These are phyloP conservation scores for Polyommatus icarus DNA, from an alignment of 2,888 invertebrate genomes.

Conservation along the genomic window DNA sequence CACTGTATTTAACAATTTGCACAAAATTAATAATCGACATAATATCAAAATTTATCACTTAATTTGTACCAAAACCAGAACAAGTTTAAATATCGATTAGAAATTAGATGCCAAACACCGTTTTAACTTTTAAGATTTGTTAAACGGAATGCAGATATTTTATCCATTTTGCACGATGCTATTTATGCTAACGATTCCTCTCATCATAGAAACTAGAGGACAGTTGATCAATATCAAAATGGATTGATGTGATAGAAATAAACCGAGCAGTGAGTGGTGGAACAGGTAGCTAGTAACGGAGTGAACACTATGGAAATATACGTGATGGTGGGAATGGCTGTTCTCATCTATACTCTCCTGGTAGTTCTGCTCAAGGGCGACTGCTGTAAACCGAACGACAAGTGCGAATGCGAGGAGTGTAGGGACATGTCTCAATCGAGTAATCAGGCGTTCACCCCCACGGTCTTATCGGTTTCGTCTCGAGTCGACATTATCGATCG, in stretches of 20 bases:
- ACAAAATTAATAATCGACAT: background rate
- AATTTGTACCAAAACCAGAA: background rate
- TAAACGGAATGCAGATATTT: background rate
- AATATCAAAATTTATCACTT: background rate
- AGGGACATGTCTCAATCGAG: conserved; percentile 51
- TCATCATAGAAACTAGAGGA: background rate
- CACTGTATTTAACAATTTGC: background rate
- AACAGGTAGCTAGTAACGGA: background rate
- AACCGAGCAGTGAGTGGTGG: background rate
- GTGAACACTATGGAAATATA: conserved; percentile 64
- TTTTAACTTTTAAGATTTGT: background rate
- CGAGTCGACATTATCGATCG: conserved; percentile 54
- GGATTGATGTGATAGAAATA: background rate
- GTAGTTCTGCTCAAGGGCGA: conserved; percentile 59
- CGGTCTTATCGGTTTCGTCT: conserved; percentile 57
- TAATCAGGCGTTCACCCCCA: conserved; percentile 46
- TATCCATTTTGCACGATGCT: conserved; percentile 1
- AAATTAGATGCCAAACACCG: background rate
- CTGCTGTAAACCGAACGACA: conserved; percentile 60
- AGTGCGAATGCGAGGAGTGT: conserved; percentile 71
- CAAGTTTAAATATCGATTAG: background rate
- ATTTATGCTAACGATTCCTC: background rate
- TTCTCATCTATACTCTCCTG: conserved; percentile 64
- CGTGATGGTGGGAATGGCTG: conserved; percentile 65
- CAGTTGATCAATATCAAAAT: background rate